Evolutionary conservation across 1,140 invertebrate species (phyloP).

Genomic region (Pachypeltis micranthus): DNA sequence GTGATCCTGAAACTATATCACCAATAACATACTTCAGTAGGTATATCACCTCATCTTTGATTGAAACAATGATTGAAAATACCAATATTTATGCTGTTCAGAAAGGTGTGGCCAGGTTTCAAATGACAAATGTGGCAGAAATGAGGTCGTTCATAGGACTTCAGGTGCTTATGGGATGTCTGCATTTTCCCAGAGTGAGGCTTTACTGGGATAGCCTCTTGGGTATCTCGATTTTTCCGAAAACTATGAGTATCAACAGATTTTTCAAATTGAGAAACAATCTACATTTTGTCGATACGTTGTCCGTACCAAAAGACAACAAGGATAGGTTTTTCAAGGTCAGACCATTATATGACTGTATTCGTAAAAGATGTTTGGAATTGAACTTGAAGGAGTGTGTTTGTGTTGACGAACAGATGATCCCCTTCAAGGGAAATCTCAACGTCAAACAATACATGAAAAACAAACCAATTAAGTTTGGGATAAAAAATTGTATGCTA

Average conservation of each 20-base stretch:
- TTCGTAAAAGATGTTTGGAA: constrained; percentile 4
- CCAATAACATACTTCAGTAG: too few relatives aligned
- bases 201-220: background rate
- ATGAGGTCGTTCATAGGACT: too few relatives aligned
- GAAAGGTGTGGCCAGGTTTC: too few relatives aligned
- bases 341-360: background rate
- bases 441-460: constrained; percentile 25
- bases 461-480: constrained; percentile 20
- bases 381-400: constrained; percentile 11
- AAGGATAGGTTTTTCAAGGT: background rate
- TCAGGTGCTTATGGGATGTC: too few relatives aligned
- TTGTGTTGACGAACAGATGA: constrained; percentile 30
- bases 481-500: constrained; percentile 25
- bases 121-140: too few relatives aligned
- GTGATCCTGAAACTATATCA: too few relatives aligned
- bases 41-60: too few relatives aligned
- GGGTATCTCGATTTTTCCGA: background rate
- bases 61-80: too few relatives aligned
- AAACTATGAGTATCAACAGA: background rate
- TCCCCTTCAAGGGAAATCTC: constrained; percentile 28
- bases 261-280: background rate
- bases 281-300: background rate
- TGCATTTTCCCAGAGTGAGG: background rate
- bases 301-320: background rate
- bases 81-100: too few relatives aligned